A percentile compares a stretch with the other conserved stretches of the same genome.
Evolutionary conservation across 2,797 vertebrate species (phyloP).

Genomic region (Gymnothorax javanicus): DNA sequence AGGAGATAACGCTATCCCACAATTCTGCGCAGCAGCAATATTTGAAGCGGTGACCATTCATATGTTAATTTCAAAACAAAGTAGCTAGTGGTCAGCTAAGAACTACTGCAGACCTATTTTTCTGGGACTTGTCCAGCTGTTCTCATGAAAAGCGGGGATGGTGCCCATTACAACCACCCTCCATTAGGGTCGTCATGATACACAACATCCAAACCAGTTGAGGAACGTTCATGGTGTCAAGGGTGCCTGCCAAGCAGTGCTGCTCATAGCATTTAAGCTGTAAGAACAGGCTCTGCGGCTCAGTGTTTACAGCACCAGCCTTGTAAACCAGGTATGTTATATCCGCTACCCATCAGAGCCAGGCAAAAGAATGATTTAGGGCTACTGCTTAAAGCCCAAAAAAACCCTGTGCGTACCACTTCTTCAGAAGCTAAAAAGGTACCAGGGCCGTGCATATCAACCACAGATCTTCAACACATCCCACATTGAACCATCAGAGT

Average conservation of each 20-base stretch:
- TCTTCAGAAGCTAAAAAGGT: background rate
- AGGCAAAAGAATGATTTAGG: background rate
- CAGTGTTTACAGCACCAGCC: conserved; percentile 18
- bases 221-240: no score
- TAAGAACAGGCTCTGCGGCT: conserved; percentile 1
- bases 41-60: no score
- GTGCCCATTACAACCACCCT: no score
- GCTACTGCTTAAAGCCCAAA: background rate
- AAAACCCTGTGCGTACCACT: background rate
- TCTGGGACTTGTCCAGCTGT: no score
- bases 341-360: background rate
- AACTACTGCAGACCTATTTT: no score
- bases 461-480: background rate
- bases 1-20: no score
- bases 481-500: background rate
- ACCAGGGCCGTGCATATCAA: background rate
- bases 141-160: no score
- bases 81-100: no score
- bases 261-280: background rate
- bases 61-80: no score
- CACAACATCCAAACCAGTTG: no score
- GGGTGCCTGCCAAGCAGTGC: background rate
- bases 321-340: background rate
- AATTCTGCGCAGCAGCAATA: no score
- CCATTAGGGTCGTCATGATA: no score